phyloP scores from a whole-genome alignment of 2,888 invertebrate genomes.

The Zaprionus lineosus region DNA sequence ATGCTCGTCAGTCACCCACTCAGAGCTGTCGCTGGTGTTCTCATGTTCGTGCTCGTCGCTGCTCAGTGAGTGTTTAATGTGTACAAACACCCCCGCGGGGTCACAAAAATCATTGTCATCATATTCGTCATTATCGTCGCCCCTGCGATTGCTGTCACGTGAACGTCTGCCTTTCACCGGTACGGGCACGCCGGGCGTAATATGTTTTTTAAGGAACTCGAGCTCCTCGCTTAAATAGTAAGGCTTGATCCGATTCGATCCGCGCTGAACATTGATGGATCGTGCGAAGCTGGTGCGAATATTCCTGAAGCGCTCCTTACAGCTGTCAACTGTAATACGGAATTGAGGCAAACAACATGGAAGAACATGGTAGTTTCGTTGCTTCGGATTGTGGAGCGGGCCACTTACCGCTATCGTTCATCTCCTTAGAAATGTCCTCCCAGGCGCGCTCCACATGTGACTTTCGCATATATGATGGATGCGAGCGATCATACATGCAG shows the following conservation, averaged over 20 bases:
- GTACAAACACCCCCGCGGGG: conserved; percentile 14
- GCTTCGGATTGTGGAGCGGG: not conserved
- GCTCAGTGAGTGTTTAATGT: conserved; percentile 52
- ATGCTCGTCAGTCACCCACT: conserved; percentile 46
- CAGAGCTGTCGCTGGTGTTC: conserved; percentile 36
- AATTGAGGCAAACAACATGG: not conserved
- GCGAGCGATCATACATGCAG: conserved; percentile 80
- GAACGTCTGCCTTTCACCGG: conserved; percentile 46
- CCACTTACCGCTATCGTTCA: conserved; percentile 76
- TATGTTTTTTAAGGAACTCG: conserved; percentile 71
- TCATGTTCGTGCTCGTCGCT: conserved; percentile 43
- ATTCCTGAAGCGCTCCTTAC: conserved; percentile 81
- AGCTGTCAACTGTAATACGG: conserved; percentile 66
- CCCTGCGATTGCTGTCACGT: conserved; percentile 34
- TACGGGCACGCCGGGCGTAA: conserved; percentile 66
- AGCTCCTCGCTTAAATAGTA: conserved; percentile 78
- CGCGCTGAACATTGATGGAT: conserved; percentile 79
- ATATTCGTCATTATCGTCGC: conserved; percentile 46
- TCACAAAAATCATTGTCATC: conserved; percentile 34
- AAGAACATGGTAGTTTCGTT: no score
- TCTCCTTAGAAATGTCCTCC: conserved; percentile 75
- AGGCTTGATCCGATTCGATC: conserved; percentile 74
- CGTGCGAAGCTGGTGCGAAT: conserved; percentile 81
- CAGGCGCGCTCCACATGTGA: conserved; percentile 77
- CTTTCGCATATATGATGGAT: conserved; percentile 74